Evolutionary conservation across 1,140 invertebrate species (phyloP), one percentile per base, ranked within the genome.

Genomic region (Arctopsyche grandis): DNA sequence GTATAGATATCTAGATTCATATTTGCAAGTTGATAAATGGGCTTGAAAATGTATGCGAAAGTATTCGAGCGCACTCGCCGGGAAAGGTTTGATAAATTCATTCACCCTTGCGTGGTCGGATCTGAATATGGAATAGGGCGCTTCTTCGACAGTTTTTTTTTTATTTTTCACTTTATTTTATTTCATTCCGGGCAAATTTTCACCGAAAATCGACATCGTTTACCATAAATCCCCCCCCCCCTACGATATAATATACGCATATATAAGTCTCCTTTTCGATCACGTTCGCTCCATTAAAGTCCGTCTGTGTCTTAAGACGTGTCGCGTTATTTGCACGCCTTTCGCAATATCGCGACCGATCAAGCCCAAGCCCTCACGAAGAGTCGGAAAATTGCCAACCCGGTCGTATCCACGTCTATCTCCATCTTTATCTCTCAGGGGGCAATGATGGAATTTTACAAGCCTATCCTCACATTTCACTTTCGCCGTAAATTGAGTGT

Each of bases 71-170:
- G 43, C 70, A 29, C 70, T 52, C 43, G 44, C 14, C 70, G 70
- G 21, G 44, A 73, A 73, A 74, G 46, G 21, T 74, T 74, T 74
- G 71, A 74, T 56, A 74, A 74, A 74, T 74, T 74, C 71, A 56
- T 74, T 74, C 48, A 44, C 44, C 43, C 70, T 21, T 38, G 19
- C 38, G 58, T 4, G 58, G 38, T 24, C 46, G 70, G 26, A 70
- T 70, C 69, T 70, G 69, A 70, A 70, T 70, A 70, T 70, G 69
- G 69, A 70, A 70, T 29, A 70, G 69, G n/a, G 69, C 12, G 22
- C 29, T 16, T 52, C 48, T 52, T 52, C 48, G 48, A 52, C 10
- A 52, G 10, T 52, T 52, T 52, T 52, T 52, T 52, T 10, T 4
- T 14, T 52, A 46, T 52, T 5, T 52, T 7, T 26, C 3, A 10